A percentile compares a stretch with the other conserved stretches of the same genome.
Conservation (phyloP, 2,797 vertebrate species). For the Enteromius trimaculatus region DNA sequence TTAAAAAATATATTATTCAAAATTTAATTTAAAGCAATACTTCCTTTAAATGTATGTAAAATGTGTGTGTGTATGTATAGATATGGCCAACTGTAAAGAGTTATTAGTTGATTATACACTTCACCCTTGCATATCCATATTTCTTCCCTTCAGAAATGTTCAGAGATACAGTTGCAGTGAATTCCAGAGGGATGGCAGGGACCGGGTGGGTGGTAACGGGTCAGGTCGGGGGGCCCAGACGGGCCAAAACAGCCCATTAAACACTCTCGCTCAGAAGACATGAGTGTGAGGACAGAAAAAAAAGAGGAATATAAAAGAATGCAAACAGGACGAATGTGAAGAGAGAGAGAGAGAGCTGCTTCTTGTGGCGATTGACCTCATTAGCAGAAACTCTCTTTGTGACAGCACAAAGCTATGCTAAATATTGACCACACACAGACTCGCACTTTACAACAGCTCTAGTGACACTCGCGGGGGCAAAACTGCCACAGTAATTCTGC, state of each 20-base stretch:
- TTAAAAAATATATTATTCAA: background rate
- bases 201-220: constrained; percentile 1
- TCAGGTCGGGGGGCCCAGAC: constrained; percentile 12
- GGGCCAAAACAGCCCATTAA: constrained; percentile 18
- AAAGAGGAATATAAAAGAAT: constrained; percentile 2
- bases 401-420: constrained; percentile 42
- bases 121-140: background rate
- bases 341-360: background rate
- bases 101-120: background rate
- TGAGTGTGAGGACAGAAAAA: background rate
- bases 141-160: background rate
- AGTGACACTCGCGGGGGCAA: constrained; percentile 19
- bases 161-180: background rate
- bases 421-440: constrained; percentile 46
- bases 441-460: constrained; percentile 34
- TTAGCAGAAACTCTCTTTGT: constrained; percentile 41
- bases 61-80: background rate
- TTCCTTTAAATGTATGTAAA: background rate
- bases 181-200: constrained; percentile 1
- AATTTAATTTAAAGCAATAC: background rate
- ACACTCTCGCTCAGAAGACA: constrained; percentile 16
- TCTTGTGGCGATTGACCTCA: constrained; percentile 48
- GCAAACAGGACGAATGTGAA: background rate
- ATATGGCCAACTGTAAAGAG: background rate
- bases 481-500: constrained; percentile 15